Evolutionary conservation across 2,113 vertebrate species (phyloP).

Genomic region (Mustela lutreola): DNA sequence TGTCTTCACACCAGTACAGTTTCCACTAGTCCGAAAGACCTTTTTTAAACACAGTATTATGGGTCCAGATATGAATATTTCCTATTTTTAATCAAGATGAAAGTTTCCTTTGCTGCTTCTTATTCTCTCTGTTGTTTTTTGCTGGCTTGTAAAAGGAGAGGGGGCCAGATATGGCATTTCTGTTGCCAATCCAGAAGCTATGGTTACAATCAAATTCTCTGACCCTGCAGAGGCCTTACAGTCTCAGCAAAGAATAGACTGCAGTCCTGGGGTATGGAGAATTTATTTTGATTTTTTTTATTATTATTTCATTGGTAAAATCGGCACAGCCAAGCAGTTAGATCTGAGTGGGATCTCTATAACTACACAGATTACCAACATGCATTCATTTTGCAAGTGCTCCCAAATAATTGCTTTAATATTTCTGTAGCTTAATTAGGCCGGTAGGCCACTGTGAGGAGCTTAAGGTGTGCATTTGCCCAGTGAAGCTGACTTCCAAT

Average conservation of each 20-base stretch:
- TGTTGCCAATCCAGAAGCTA: not conserved
- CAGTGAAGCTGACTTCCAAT: conserved; percentile 47
- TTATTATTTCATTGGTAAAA: not conserved
- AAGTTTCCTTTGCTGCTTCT: not conserved
- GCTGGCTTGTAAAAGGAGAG: too few species aligned
- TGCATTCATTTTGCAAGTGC: conserved; percentile 41
- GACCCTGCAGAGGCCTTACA: not conserved
- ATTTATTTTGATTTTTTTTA: not conserved
- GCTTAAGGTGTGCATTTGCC: not conserved
- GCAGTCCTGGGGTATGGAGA: not conserved
- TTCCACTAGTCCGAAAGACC: not conserved
- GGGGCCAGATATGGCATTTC: not conserved
- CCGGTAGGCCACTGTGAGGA: not conserved
- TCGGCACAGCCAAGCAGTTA: not conserved
- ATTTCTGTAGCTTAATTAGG: conserved; percentile 32
- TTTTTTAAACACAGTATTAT: not conserved
- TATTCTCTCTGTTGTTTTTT: not conserved
- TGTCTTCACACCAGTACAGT: not conserved
- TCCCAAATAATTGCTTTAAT: conserved; percentile 33
- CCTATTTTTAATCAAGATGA: not conserved
- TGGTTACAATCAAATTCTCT: conserved; percentile 46
- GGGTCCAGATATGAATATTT: not conserved
- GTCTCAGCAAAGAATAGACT: conserved; percentile 31
- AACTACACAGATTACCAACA: conserved; percentile 30
- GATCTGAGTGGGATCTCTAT: conserved; percentile 22